Percentiles rank a stretch among this genome's conserved stretches.
These are phyloP conservation scores for Enteromius argenteus DNA, from an alignment of 2,797 vertebrate species.

Conservation along the genomic window DNA sequence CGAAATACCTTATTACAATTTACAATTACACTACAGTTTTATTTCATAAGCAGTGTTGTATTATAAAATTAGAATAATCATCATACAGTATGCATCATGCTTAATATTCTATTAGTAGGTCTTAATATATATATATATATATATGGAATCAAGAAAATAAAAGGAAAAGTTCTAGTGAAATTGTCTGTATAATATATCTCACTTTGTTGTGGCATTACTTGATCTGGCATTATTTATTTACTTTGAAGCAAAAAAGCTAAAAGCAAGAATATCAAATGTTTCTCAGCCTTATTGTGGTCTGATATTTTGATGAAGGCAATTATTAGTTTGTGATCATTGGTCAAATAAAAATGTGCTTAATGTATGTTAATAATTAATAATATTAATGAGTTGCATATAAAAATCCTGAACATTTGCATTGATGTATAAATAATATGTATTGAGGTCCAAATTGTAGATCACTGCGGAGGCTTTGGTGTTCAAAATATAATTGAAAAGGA, in stretches of 20 bases:
- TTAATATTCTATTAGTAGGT: background rate
- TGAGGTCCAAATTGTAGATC: background rate
- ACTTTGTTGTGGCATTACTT: conserved; percentile 47
- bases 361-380: background rate
- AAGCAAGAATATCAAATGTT: conserved; percentile 11
- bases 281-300: background rate
- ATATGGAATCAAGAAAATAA: background rate
- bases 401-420: background rate
- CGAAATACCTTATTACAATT: too few relatives aligned
- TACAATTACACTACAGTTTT: background rate
- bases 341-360: background rate
- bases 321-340: background rate
- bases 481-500: background rate
- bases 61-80: background rate
- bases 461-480: background rate
- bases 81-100: background rate
- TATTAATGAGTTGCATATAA: background rate
- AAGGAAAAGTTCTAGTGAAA: background rate
- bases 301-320: background rate
- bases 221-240: conserved; percentile 13
- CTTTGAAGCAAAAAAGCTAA: conserved; percentile 28
- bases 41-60: background rate
- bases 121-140: background rate
- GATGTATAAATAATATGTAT: too few relatives aligned
- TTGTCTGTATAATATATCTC: conserved; percentile 25